Base-by-base conservation (phyloP, 2,113 vertebrate species). In the Tragelaphus buxtoni region DNA sequence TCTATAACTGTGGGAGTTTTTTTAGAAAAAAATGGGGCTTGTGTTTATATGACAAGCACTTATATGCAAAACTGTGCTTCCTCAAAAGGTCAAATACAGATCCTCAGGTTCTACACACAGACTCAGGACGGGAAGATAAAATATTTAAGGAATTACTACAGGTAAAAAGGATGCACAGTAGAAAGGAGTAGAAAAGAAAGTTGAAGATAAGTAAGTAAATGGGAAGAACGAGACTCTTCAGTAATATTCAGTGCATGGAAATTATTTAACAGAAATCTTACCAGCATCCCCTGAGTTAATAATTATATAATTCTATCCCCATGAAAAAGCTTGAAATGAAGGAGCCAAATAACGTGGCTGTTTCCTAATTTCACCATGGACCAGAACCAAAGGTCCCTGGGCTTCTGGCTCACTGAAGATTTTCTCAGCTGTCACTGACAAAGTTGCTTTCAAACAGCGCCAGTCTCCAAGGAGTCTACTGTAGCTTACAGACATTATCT, bases 401-500 rank as follows among this genome's bases (percentile, higher is more conserved):
- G 89, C 69, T 87, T 81, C 96, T 97, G 97, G 96, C 95, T 95
- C 86, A 51, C 82, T 2, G 12, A 53, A 82, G 91, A 69, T 96
- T 97, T 90, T 95, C 95, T 97, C 91, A 93, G 95, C 96, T 97
- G 97, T 89, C 96, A 58, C 81, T 53, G 61, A 96, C 30, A 11
- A 47, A 92, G 91, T 58, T 97, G 93, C 87, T 94, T 95, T 97
- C 89, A 97, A 96, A 91, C 39, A 90, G 53, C 18, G 5, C 76
- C 39, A 18, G 82, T 96, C 93, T 97, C 95, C 94, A 92, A 65
- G 95, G 79, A 95, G 74, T 45, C 79, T 39, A 3, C 84, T 91
- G 80, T 90, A 20, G 51, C 88, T 90, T 47, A 61, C 83, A 98
- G 97, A 97, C 96, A 92, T 95, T 90, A 97, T 97, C 90, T 97